Conservation (phyloP, 2,888 invertebrate species). For the Sialis lutaria region DNA sequence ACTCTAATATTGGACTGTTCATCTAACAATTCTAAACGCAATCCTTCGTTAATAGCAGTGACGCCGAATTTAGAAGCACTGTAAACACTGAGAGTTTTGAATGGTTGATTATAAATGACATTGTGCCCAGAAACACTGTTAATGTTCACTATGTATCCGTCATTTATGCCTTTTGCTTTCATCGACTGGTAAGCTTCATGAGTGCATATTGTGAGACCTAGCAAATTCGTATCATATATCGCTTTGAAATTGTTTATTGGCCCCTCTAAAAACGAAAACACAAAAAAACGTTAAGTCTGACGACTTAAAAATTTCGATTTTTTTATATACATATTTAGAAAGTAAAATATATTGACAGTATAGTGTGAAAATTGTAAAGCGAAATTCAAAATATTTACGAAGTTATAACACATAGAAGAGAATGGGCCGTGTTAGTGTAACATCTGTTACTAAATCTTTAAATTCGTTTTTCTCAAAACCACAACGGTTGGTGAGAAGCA, state of each 20-base stretch:
- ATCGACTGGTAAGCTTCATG: conserved; percentile 11
- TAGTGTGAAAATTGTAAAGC: too few relatives aligned
- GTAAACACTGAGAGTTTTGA: not conserved
- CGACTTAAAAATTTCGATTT: too few relatives aligned
- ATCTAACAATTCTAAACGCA: conserved; percentile 4
- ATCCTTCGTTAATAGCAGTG: conserved; percentile 1
- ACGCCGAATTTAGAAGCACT: conserved; percentile 4
- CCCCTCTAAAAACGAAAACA: not conserved
- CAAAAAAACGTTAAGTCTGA: too few relatives aligned
- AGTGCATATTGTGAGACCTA: conserved; percentile 8
- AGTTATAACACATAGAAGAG: too few relatives aligned
- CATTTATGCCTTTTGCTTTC: conserved; percentile 8
- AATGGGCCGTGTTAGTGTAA: too few relatives aligned
- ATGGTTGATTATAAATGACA: not conserved
- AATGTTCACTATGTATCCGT: conserved; percentile 13
- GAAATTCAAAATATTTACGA: too few relatives aligned
- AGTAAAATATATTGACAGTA: too few relatives aligned
- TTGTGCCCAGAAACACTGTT: conserved; percentile 9
- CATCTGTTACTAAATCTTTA: too few relatives aligned
- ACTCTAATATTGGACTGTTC: conserved; percentile 2
- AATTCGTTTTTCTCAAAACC: too few relatives aligned
- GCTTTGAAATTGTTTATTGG: not conserved
- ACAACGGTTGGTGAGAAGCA: too few relatives aligned
- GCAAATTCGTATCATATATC: conserved; percentile 11
- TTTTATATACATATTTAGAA: too few relatives aligned